Percentiles rank a stretch among this genome's conserved stretches.
Conservation (phyloP, 2,113 vertebrate species). For the Rhea americana region DNA sequence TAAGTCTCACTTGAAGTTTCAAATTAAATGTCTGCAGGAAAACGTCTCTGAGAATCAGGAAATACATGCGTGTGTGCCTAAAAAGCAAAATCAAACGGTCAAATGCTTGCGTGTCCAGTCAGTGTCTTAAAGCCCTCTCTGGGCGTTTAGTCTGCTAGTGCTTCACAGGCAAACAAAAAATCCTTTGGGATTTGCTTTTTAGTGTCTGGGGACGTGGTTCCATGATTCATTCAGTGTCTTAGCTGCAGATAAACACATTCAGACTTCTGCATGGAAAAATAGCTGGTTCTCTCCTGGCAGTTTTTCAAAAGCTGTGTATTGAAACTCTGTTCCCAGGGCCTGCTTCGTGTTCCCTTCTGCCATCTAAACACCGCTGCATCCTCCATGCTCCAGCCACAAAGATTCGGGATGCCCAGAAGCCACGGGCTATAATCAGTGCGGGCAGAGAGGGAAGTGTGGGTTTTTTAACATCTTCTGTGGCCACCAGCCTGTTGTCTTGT, state of each 20-base stretch:
- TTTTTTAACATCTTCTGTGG: not conserved
- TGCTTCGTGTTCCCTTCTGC: not conserved
- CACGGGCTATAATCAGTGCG: not conserved
- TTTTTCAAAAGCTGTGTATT: constrained; percentile 3
- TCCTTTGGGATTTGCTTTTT: not conserved
- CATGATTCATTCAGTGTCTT: constrained; percentile 42
- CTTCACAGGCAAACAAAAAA: constrained; percentile 26
- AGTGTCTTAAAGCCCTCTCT: not conserved
- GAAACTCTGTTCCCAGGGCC: constrained; percentile 17
- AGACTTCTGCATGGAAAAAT: constrained; percentile 56
- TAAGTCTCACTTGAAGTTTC: not conserved
- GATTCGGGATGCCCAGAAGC: not conserved
- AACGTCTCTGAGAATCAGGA: not conserved
- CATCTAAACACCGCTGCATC: not conserved
- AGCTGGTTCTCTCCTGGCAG: constrained; percentile 10
- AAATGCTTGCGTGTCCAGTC: not conserved
- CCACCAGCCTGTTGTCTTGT: not conserved
- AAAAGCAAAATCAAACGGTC: not conserved
- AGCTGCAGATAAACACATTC: constrained; percentile 41
- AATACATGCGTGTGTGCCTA: not conserved
- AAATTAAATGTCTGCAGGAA: not conserved
- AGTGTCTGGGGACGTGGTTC: constrained; percentile 30
- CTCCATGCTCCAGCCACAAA: accelerated
- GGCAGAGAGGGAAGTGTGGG: not conserved
- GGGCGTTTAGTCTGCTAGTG: not conserved